Evolutionary conservation across 2,797 vertebrate genomes (phyloP).

Genomic region (Enteromius afrohamiltoni): DNA sequence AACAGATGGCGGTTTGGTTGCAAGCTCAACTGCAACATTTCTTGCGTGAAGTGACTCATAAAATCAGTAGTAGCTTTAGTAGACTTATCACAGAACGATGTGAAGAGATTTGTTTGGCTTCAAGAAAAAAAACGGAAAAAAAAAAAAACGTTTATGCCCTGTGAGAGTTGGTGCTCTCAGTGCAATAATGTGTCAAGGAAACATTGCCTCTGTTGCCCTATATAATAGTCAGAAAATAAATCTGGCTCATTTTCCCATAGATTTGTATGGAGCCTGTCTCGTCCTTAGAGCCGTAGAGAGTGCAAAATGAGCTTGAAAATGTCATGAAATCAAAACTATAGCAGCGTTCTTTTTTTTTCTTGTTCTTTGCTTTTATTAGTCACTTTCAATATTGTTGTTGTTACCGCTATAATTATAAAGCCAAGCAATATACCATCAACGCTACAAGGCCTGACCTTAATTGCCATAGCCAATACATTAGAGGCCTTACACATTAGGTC

Average conservation of each 20-base stretch:
- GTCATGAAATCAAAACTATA: slow-evolving; percentile 19
- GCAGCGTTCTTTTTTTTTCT: background rate
- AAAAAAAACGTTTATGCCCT: slow-evolving; percentile 12
- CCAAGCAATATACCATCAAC: background rate
- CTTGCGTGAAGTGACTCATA: slow-evolving; percentile 19
- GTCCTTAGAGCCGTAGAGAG: background rate
- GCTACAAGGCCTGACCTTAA: background rate
- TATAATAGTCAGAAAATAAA: slow-evolving; percentile 31
- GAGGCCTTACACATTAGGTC: slow-evolving; percentile 25
- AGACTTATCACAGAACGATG: slow-evolving; percentile 35
- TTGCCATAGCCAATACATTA: slow-evolving; percentile 30
- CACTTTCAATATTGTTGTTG: background rate
- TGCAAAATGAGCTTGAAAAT: background rate
- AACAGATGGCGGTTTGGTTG: background rate
- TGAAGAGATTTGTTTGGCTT: slow-evolving; percentile 31
- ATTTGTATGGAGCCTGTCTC: background rate
- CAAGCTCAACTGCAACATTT: slow-evolving; percentile 6
- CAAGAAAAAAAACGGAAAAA: too few relatives aligned
- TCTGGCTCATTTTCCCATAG: slow-evolving; percentile 17
- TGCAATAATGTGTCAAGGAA: slow-evolving; percentile 38
- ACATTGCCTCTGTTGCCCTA: slow-evolving; percentile 36
- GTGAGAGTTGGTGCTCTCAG: slow-evolving; percentile 25
- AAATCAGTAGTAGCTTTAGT: slow-evolving; percentile 14
- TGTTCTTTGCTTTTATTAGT: background rate
- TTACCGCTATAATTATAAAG: slow-evolving; percentile 9